These are phyloP conservation scores for Thaumatotibia leucotreta DNA, from an alignment of 1,140 invertebrate genomes.

Conservation along the genomic window DNA sequence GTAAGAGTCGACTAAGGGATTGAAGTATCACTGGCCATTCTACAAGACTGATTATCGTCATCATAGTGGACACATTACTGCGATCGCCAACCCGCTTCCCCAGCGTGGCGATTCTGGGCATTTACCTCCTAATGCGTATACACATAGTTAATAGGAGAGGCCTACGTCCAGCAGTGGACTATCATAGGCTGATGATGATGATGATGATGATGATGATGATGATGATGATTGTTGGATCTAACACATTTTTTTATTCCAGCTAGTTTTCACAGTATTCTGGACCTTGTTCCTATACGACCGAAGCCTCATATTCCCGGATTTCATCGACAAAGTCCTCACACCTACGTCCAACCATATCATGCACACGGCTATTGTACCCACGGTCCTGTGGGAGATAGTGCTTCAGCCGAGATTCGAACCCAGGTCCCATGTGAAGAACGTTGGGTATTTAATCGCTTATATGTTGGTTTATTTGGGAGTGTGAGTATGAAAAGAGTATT, in stretches of 20 bases:
- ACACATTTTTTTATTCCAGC: slow-evolving; percentile 40
- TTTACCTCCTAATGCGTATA: no score
- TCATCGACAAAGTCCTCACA: slow-evolving; percentile 42
- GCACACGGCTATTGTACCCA: slow-evolving; percentile 36
- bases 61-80: no score
- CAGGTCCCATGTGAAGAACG: slow-evolving; percentile 25
- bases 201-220: no score
- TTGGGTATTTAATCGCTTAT: slow-evolving; percentile 14
- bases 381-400: slow-evolving; percentile 35
- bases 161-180: no score
- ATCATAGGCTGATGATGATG: no score
- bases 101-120: no score
- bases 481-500: slow-evolving; percentile 32
- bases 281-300: slow-evolving; percentile 45
- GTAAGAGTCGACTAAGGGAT: no score
- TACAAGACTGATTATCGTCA: no score
- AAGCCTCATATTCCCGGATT: slow-evolving; percentile 44
- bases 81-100: no score
- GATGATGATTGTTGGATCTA: no score
- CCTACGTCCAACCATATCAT: slow-evolving; percentile 46
- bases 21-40: no score
- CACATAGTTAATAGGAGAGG: no score
- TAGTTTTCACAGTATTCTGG: slow-evolving; percentile 46
- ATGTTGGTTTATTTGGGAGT: slow-evolving; percentile 29
- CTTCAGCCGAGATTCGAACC: slow-evolving; percentile 28